Evolutionary conservation across 2,797 vertebrate species (phyloP).

Genomic region (Amblyraja radiata): DNA sequence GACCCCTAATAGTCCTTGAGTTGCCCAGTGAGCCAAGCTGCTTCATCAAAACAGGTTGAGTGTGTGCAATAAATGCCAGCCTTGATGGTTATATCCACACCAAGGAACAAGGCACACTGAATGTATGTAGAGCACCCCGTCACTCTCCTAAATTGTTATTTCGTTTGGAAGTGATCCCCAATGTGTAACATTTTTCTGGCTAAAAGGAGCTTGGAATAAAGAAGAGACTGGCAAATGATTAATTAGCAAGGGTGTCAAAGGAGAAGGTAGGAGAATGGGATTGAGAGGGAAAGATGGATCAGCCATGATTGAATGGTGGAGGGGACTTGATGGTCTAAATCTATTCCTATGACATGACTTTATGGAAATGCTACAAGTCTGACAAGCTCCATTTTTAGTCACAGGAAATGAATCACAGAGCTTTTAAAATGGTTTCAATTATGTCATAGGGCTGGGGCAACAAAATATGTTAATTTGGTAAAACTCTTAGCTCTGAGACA

Average conservation of each 20-base stretch:
- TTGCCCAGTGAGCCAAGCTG: neutral
- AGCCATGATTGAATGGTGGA: no score
- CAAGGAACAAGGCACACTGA: neutral
- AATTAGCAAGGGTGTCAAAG: no score
- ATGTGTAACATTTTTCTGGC: neutral
- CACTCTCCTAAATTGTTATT: neutral
- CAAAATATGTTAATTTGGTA: neutral
- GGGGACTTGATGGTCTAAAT: no score
- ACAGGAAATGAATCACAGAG: neutral
- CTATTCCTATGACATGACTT: no score
- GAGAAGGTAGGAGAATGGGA: no score
- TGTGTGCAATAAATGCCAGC: neutral
- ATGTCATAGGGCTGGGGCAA: neutral
- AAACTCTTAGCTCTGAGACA: neutral
- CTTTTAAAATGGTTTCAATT: neutral
- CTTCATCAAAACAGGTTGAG: neutral
- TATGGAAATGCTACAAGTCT: neutral
- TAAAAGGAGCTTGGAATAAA: neutral
- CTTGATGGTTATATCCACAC: neutral
- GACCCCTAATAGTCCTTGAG: neutral
- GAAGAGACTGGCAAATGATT: no score
- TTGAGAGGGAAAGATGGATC: no score
- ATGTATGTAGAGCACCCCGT: neutral
- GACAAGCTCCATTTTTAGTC: neutral
- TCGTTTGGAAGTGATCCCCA: neutral